Base-by-base conservation (phyloP, 2,113 vertebrate species). In the Equus quagga region DNA sequence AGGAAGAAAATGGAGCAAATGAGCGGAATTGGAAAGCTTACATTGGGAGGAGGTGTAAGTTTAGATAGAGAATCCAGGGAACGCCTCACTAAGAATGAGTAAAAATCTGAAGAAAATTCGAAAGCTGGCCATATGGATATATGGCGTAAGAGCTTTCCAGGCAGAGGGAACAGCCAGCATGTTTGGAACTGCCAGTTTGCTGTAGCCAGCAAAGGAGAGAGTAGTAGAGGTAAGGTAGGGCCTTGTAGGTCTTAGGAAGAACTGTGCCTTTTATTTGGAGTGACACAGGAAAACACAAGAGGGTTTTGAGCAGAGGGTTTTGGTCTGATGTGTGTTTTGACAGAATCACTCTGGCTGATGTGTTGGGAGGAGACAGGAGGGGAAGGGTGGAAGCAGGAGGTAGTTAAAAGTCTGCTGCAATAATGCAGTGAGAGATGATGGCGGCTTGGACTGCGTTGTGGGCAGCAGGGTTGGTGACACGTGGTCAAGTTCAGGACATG, bases 91-190 rank as follows among this genome's bases (percentile, higher is more conserved):
- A 58, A 72, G 41, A 86, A 28, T 62, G 46, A n/a, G 56, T 87
- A 56, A 95, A 89, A 79, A 62, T 62, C 24, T 60, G 33, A n/a
- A 87, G 75, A 84, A 95, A 91, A 80, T 72, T 64, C 23, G 19
- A 79, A 36, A 46, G 41, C 11, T 46, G n/a, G n/a, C 19, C 24
- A 7, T 21, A 23, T 70, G 23, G 26, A 3, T 31, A 14, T 6
- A 46, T 31, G 51, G 19, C 26, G 1, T 85, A 49, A 54, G 73
- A 54, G 17, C 8, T 26, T 60, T 46, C 3, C 13, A 31, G 51
- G 70, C 6, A 83, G 56, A 84, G 28, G 41, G 36, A 18, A 31
- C 8, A 83, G 14, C 3, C 18, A 18, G 64, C 51, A 4, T 31
- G 26, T 73, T 41, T 70, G 56, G 83, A 76, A 46, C 3, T 0